These are phyloP conservation scores for Parambassis ranga DNA, from an alignment of 2,797 vertebrate species.

Conservation along the genomic window DNA sequence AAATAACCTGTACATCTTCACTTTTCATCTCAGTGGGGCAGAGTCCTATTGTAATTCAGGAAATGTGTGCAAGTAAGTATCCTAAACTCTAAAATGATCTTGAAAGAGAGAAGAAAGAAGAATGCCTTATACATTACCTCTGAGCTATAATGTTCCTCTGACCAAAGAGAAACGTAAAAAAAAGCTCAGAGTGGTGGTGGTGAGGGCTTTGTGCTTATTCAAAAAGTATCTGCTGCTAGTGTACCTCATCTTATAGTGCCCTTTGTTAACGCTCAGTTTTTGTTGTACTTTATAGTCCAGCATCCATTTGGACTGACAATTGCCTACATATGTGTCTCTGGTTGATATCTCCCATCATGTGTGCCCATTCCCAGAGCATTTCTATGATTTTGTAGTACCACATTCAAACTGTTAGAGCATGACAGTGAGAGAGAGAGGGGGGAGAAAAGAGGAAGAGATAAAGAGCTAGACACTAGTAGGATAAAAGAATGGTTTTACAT, in stretches of 20 bases:
- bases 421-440: slow-evolving; percentile 32
- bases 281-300: slow-evolving; percentile 33
- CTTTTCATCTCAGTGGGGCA: background rate
- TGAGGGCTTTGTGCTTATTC: slow-evolving; percentile 19
- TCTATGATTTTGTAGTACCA: slow-evolving; percentile 17
- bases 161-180: slow-evolving; percentile 17
- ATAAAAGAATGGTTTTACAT: slow-evolving; percentile 82
- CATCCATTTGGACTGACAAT: slow-evolving; percentile 42
- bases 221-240: slow-evolving; percentile 11
- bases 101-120: slow-evolving; percentile 17
- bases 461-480: slow-evolving; percentile 64
- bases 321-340: slow-evolving; percentile 26
- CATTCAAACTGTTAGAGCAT: slow-evolving; percentile 38
- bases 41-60: slow-evolving; percentile 23
- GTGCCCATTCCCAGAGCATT: slow-evolving; percentile 2
- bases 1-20: slow-evolving; percentile 46
- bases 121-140: slow-evolving; percentile 1
- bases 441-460: slow-evolving; percentile 41
- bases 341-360: slow-evolving; percentile 26
- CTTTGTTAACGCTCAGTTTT: slow-evolving; percentile 33
- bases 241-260: slow-evolving; percentile 11
- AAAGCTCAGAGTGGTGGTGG: slow-evolving; percentile 1
- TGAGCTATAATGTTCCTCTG: slow-evolving; percentile 4
- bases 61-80: slow-evolving; percentile 14
- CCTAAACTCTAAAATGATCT: slow-evolving; percentile 20